A percentile compares a stretch with the other conserved stretches of the same genome.
These are phyloP conservation scores for Pluvianellus socialis DNA, from an alignment of 2,113 vertebrate species.

Conservation along the genomic window DNA sequence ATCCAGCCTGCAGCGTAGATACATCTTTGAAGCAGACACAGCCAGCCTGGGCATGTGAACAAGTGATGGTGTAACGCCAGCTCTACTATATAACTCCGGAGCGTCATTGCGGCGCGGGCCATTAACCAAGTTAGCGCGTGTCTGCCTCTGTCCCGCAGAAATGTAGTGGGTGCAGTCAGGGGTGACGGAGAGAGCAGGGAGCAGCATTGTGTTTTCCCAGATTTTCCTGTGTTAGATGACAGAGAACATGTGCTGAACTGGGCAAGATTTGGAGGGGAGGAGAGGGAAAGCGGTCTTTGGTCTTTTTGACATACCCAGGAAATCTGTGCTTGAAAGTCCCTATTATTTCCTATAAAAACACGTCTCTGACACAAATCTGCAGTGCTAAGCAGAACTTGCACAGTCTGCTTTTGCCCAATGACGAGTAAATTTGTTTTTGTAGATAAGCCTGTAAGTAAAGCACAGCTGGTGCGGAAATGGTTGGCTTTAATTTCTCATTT, in stretches of 20 bases:
- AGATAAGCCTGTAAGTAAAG: background rate
- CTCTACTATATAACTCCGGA: rapidly evolving
- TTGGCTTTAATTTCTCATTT: constrained; percentile 14
- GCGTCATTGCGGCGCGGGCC: rapidly evolving
- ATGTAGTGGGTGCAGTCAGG: rapidly evolving
- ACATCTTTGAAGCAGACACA: background rate
- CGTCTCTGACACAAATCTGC: background rate
- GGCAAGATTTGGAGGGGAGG: rapidly evolving
- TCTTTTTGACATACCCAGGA: background rate
- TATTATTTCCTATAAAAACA: background rate
- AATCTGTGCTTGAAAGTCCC: background rate
- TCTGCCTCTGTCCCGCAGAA: background rate
- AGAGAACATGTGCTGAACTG: background rate
- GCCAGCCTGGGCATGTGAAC: background rate
- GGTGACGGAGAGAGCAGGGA: background rate
- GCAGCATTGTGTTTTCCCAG: background rate
- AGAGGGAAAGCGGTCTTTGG: background rate
- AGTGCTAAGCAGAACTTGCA: background rate
- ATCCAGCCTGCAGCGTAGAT: background rate
- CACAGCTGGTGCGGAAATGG: background rate
- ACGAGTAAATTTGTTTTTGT: constrained; percentile 15
- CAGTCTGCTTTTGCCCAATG: background rate
- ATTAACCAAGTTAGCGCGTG: no score
- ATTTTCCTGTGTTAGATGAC: background rate
- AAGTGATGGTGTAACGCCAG: background rate